Conservation (phyloP, 2,113 vertebrate species). For the Paraplagusia blochii region DNA sequence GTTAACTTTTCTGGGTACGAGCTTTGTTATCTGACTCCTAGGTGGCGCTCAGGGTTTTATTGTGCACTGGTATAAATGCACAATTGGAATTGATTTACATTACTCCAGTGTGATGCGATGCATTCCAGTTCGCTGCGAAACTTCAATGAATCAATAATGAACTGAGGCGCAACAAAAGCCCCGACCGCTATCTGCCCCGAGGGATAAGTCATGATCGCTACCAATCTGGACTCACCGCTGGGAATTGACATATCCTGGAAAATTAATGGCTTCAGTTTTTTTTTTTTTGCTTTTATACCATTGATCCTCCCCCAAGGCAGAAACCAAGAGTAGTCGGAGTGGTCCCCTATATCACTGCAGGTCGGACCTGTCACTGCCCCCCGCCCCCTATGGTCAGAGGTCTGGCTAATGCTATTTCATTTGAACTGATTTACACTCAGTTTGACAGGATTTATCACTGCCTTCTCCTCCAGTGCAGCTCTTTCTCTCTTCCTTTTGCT, state of each 20-base stretch:
- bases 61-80: constrained; percentile 39
- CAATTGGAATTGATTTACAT: constrained; percentile 68
- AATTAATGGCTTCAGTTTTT: constrained; percentile 64
- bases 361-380: constrained; percentile 59
- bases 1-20: constrained; percentile 38
- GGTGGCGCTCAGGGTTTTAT: constrained; percentile 16
- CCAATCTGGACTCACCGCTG: constrained; percentile 58
- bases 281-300: constrained; percentile 57
- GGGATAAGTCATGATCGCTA: constrained; percentile 59
- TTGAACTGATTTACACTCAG: constrained; percentile 60
- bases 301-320: constrained; percentile 60
- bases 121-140: constrained; percentile 61
- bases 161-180: constrained; percentile 52
- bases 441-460: constrained; percentile 57
- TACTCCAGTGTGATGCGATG: constrained; percentile 33
- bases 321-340: constrained; percentile 45
- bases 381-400: constrained; percentile 46
- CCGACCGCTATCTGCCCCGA: constrained; percentile 35
- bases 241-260: constrained; percentile 68
- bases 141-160: constrained; percentile 63
- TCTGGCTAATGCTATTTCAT: constrained; percentile 59
- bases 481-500: constrained; percentile 11
- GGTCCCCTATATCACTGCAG: constrained; percentile 59
- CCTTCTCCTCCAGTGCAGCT: constrained; percentile 25
- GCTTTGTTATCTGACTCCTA: constrained; percentile 25